Percentiles rank a stretch among this genome's conserved stretches.
Conservation (phyloP, 2,888 invertebrate genomes). For the Cheilosia urbana region DNA sequence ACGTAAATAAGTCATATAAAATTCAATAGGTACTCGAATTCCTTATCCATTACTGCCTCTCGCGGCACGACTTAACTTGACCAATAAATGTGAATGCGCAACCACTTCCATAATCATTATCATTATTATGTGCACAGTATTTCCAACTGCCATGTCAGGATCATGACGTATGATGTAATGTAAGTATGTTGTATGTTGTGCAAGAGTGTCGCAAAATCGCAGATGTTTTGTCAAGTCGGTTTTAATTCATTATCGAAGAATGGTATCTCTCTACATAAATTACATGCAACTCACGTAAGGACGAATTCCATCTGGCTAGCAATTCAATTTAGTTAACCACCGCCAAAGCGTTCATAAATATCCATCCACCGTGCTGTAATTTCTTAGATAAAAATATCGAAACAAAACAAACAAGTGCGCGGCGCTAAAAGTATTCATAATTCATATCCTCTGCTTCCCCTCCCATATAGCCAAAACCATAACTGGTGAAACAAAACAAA, state of each 20-base stretch:
- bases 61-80: background rate
- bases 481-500: constrained; percentile 67
- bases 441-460: constrained; percentile 45
- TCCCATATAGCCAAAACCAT: constrained; percentile 20
- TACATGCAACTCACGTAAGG: constrained; percentile 39
- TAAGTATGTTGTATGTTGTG: background rate
- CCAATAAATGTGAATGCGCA: constrained; percentile 4
- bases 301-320: constrained; percentile 48
- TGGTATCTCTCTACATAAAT: constrained; percentile 25
- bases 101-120: constrained; percentile 30
- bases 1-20: no score
- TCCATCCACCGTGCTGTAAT: constrained; percentile 52
- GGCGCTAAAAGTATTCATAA: constrained; percentile 71
- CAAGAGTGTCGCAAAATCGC: constrained; percentile 26
- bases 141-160: no score
- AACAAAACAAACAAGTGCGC: constrained; percentile 55
- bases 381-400: constrained; percentile 51
- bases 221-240: constrained; percentile 46
- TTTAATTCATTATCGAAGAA: background rate
- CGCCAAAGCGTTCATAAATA: constrained; percentile 59
- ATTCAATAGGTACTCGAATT: no score
- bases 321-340: constrained; percentile 54
- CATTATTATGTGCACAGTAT: constrained; percentile 11
- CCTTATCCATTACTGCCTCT: background rate
- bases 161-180: background rate